Conservation (phyloP, 2,113 vertebrate genomes). For the Picathartes gymnocephalus region DNA sequence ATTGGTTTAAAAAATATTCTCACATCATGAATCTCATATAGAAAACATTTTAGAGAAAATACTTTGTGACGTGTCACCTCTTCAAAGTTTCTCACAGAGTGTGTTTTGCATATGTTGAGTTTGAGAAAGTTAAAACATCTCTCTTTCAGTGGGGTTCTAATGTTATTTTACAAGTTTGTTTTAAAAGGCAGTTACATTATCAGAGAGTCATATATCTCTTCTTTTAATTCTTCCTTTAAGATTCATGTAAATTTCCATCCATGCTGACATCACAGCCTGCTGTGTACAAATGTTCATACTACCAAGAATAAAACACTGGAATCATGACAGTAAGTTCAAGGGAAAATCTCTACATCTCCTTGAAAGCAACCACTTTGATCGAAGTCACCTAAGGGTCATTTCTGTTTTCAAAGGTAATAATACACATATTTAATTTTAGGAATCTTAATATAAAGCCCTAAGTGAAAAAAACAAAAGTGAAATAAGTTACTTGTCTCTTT, state of each 20-base stretch:
- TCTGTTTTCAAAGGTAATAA: neutral
- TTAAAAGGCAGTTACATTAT: neutral
- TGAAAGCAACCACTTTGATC: neutral
- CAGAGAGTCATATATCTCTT: neutral
- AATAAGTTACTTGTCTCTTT: neutral
- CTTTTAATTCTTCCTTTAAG: neutral
- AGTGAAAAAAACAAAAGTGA: neutral
- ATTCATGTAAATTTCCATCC: neutral
- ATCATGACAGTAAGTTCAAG: accelerated
- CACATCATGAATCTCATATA: neutral
- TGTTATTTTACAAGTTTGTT: neutral
- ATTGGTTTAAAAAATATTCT: neutral
- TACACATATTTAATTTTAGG: neutral
- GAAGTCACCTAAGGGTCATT: neutral
- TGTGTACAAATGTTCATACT: neutral
- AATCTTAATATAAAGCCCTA: neutral
- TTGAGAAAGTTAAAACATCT: neutral
- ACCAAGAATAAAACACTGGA: neutral
- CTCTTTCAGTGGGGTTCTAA: neutral
- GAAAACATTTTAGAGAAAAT: neutral
- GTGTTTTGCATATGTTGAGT: neutral
- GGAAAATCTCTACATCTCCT: neutral
- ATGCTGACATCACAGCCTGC: neutral
- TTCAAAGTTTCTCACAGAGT: neutral
- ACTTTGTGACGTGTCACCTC: neutral